Evolutionary conservation across 2,797 vertebrate species (phyloP), one percentile per base, ranked within the genome.

Genomic region (Muscicapa comitata): DNA sequence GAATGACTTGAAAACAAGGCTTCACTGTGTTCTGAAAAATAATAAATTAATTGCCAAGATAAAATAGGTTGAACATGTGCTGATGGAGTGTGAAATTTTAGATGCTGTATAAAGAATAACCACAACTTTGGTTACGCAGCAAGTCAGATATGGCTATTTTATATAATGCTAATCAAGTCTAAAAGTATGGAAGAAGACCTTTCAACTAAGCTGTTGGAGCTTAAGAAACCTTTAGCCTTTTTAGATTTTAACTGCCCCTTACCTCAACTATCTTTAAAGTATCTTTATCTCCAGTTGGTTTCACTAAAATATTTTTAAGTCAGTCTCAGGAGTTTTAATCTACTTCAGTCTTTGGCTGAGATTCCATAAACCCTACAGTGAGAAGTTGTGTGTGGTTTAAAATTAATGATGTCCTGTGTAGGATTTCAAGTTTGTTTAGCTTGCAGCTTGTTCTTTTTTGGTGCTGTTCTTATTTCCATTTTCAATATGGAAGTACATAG

Each of bases 41-140:
- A 99, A 99, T 99, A 99, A 99, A 99, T 98, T 99, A 99, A 98
- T 98, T 98, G 99, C 99, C 98, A 99, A 99, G 98, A 99, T 99
- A 99, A 99, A 99, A 99, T 99, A 98, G 99, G 98, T 98, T 98
- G 98, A 98, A 98, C 98, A 98, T 98, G 98, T 98, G 98, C 98
- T 99, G 99, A 99, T 99, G 98, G 98, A 98, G 99, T 99, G 99
- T 99, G 99, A 99, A 99, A 99, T 99, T 99, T 98, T 98, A 98
- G 98, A 97, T 98, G 97, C 98, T 97, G 89, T 97, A 98, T 98
- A 97, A 98, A 98, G 98, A 98, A 98, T 97, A 97, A 98, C 88
- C 97, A 92, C 97, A 97, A 98, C 98, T 98, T 98, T 97, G 98
- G 98, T 97, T 98, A 97, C 97, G 96, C 98, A 97, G 97, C 96